Evolutionary conservation across 1,140 invertebrate genomes (phyloP), one percentile per base, ranked within the genome.

Genomic region (Eubasilissa regina): DNA sequence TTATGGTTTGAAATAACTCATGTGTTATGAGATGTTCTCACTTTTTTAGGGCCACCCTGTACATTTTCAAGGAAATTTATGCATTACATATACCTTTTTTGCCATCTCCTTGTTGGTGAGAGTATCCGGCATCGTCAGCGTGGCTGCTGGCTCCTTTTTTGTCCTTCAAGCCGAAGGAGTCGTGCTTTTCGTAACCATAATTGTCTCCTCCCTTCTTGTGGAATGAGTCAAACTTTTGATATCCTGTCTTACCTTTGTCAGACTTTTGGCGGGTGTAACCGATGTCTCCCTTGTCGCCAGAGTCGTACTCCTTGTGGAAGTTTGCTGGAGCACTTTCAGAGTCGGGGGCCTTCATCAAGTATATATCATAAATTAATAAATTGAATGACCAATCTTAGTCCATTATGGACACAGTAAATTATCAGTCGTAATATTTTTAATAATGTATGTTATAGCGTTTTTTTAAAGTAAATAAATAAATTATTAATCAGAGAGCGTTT

Each of bases 201-300:
- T 92, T 90, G 85, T 94, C 93, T 3, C 92, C 92, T 17, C 91
- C 91, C 84, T 92, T 93, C 85, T 94, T 93, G 86, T 94, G 93
- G 86, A 90, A 94, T 53, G 92, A 92, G 84, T 94, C 93, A 81
- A 92, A 92, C 80, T 91, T 91, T 84, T 94, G 93, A 88, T 94
- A 94, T 0, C 93, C 93, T 81, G 92, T 91, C 84, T 92, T 91
- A 9, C 92, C 93, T 77, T 93, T 91, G 81, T 91, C 92, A 19
- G 90, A 87, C 84, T 89, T 90, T 83, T 91, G 91, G 80, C 91
- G 90, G 51, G 91, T 89, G 85, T 93, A 94, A 3, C 93, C 93
- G 74, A 93, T 91, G 77, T 92, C 90, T 44, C 92, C 92, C 45
- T 80, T 74, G 66, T 93, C 92, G 12, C 90, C 90, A 80, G 91